phyloP scores from a whole-genome alignment of 2,797 vertebrate species.

The Diceros bicornis region DNA sequence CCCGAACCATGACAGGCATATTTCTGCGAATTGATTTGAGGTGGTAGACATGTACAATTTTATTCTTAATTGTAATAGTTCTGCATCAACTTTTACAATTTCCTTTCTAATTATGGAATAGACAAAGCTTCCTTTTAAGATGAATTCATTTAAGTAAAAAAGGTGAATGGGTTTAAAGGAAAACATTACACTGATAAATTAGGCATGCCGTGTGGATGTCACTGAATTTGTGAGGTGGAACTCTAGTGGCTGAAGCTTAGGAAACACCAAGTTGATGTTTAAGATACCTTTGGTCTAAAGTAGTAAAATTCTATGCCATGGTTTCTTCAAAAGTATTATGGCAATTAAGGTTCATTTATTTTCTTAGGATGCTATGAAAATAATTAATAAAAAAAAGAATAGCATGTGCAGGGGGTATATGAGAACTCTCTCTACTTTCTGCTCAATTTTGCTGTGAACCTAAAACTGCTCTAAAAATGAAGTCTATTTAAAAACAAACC shows the following conservation, averaged over 20 bases:
- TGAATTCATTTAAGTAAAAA: constrained; percentile 15
- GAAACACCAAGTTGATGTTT: constrained; percentile 5
- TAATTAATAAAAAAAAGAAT: not conserved
- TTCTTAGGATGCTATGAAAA: constrained; percentile 6
- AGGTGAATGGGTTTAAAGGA: not conserved
- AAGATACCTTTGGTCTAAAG: not conserved
- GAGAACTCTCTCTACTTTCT: not conserved
- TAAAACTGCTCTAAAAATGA: constrained; percentile 9
- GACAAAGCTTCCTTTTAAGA: constrained; percentile 9
- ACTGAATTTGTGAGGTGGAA: not conserved
- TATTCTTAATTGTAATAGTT: not conserved
- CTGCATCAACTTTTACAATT: not conserved
- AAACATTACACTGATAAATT: not conserved
- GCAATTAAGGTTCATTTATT: not conserved
- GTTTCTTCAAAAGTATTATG: not conserved
- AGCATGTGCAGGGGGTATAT: not conserved
- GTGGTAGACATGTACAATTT: not conserved
- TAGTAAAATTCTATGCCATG: not conserved
- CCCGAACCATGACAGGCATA: not conserved
- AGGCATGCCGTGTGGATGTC: not conserved
- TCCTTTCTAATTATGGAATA: not conserved
- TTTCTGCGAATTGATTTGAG: not conserved
- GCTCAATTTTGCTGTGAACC: not conserved
- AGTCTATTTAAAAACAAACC: not conserved
- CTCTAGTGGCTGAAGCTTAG: not conserved